Conservation (phyloP, 2,113 vertebrate genomes). For the Macroglossus sobrinus region DNA sequence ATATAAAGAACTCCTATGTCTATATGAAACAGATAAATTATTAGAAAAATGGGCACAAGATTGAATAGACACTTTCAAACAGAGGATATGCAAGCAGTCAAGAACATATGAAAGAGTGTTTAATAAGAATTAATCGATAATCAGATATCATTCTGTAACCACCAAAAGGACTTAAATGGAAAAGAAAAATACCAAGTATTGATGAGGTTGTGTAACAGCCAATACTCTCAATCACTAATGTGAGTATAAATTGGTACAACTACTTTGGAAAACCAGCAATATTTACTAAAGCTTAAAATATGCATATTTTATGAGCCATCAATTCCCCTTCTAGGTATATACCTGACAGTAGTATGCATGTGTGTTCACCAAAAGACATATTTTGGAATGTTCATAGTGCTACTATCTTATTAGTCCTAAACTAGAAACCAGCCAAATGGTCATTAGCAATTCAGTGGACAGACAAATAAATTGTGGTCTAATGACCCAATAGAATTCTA, state of each 20-base stretch:
- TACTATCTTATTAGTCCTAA: not conserved
- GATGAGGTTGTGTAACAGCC: not conserved
- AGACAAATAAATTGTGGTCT: not conserved
- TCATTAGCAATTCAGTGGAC: not conserved
- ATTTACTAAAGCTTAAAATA: not conserved
- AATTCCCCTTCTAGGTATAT: not conserved
- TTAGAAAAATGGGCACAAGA: not conserved
- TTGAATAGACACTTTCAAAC: not conserved
- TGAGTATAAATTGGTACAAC: not conserved
- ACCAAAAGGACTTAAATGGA: not conserved
- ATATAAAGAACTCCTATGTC: not conserved
- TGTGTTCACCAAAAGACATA: not conserved
- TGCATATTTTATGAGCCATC: not conserved
- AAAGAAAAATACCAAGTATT: not conserved
- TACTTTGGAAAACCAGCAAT: not conserved
- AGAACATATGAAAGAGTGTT: not conserved
- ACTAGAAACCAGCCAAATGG: not conserved
- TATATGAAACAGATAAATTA: not conserved
- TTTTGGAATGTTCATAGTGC: not conserved
- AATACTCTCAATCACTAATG: not conserved
- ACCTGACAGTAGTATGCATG: not conserved
- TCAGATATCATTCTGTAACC: not conserved
- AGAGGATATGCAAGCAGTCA: not conserved
- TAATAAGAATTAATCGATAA: not conserved
- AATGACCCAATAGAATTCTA: not conserved